Percentiles rank a stretch among this genome's conserved stretches.
Conservation (phyloP, 2,113 vertebrate species). For the Vulpes ferrilata region DNA sequence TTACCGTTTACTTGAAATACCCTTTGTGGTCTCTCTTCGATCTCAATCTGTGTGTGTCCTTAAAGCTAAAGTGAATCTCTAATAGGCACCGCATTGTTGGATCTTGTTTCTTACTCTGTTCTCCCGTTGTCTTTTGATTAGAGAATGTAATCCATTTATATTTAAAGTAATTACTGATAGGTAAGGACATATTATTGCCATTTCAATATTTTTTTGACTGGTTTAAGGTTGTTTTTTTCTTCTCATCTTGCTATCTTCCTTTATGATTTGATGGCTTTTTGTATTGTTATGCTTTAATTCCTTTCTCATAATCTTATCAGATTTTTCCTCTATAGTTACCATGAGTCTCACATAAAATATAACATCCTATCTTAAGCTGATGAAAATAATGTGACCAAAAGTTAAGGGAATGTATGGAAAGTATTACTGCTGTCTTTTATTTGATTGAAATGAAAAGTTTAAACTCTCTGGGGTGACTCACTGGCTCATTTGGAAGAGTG, state of each 20-base stretch:
- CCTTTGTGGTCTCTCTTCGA: not conserved
- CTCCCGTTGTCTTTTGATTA: not conserved
- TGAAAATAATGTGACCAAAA: slow-evolving; percentile 35
- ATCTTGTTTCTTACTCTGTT: not conserved
- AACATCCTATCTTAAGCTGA: not conserved
- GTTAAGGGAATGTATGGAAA: not conserved
- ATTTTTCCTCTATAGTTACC: not conserved
- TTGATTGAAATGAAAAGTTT: slow-evolving; percentile 26
- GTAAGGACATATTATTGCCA: not conserved
- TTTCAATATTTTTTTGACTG: not conserved
- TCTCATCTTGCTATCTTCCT: not conserved
- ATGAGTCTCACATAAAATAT: not conserved
- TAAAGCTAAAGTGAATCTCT: slow-evolving; percentile 21
- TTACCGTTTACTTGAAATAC: not conserved
- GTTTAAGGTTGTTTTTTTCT: not conserved
- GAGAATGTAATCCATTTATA: not conserved
- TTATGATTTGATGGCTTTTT: not conserved
- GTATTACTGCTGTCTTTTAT: not conserved
- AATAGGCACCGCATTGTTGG: not conserved
- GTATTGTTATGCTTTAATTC: not conserved
- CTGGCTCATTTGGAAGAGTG: not conserved
- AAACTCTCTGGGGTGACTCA: not conserved
- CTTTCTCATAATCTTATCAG: not conserved
- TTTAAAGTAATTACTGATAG: slow-evolving; percentile 18
- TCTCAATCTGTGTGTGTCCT: not conserved